Evolutionary conservation across 2,797 vertebrate genomes (phyloP).

Genomic region (Anguilla anguilla): DNA sequence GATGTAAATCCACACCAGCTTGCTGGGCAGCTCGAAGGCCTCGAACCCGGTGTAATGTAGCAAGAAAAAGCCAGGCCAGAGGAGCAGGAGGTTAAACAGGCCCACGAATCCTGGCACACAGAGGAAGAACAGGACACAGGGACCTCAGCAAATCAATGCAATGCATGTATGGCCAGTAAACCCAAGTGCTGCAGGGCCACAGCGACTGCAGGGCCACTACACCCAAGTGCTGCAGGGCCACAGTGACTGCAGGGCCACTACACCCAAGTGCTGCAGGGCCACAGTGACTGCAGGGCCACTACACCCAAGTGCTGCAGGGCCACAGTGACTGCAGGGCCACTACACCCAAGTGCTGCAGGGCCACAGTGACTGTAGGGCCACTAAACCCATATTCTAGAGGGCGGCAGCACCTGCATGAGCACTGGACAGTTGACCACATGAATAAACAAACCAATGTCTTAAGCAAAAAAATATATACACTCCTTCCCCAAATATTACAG

Average conservation of each 20-base stretch:
- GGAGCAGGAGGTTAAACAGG: constrained; percentile 91
- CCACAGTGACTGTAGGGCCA: not conserved
- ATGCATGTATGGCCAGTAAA: too few relatives aligned
- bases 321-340: not conserved
- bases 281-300: too few relatives aligned
- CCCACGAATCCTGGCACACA: constrained; percentile 88
- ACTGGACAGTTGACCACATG: not conserved
- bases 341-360: not conserved
- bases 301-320: not conserved
- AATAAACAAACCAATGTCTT: not conserved
- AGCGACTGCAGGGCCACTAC: too few relatives aligned
- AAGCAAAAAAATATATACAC: not conserved
- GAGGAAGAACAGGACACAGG: constrained; percentile 8
- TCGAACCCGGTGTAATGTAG: constrained; percentile 95
- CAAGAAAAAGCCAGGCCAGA: constrained; percentile 95
- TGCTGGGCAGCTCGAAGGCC: constrained; percentile 91
- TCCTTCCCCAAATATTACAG: not conserved
- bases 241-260: too few relatives aligned
- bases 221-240: too few relatives aligned
- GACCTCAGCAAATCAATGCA: not conserved
- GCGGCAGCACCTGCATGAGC: not conserved
- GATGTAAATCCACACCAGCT: constrained; percentile 91
- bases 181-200: too few relatives aligned
- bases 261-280: too few relatives aligned
- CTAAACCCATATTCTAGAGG: not conserved